Percentiles rank a stretch among this genome's conserved stretches.
phyloP scores from a whole-genome alignment of 2,113 vertebrate genomes.

The Gopherus evgoodei region DNA sequence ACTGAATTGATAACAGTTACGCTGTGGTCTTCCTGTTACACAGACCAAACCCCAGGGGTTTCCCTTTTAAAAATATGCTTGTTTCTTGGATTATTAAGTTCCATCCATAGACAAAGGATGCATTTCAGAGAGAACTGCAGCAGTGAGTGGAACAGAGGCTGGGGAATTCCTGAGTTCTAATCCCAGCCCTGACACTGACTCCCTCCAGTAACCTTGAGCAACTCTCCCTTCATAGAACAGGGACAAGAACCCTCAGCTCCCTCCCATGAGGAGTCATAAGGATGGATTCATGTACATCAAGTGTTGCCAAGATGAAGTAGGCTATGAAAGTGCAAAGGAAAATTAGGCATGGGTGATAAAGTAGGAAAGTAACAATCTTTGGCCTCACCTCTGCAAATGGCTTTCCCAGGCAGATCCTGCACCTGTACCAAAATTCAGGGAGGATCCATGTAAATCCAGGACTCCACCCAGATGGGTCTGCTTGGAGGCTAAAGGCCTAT shows the following conservation, averaged over 20 bases:
- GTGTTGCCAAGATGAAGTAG: not conserved
- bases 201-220: not conserved
- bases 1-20: not conserved
- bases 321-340: not conserved
- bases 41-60: not conserved
- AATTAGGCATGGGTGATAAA: not conserved
- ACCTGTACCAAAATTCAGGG: not conserved
- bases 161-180: not conserved
- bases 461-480: not conserved
- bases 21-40: constrained; percentile 43
- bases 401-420: not conserved
- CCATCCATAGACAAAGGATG: not conserved
- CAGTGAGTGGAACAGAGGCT: not conserved
- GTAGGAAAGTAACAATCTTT: not conserved
- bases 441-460: not conserved
- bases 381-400: not conserved
- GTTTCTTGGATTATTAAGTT: constrained; percentile 3
- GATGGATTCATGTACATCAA: not conserved
- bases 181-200: not conserved
- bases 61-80: not conserved
- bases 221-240: not conserved
- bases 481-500: too few species aligned
- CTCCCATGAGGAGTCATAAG: not conserved
- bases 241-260: not conserved
- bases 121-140: not conserved